phyloP scores from a whole-genome alignment of 1,140 invertebrate species.

The Saccostrea cuccullata region DNA sequence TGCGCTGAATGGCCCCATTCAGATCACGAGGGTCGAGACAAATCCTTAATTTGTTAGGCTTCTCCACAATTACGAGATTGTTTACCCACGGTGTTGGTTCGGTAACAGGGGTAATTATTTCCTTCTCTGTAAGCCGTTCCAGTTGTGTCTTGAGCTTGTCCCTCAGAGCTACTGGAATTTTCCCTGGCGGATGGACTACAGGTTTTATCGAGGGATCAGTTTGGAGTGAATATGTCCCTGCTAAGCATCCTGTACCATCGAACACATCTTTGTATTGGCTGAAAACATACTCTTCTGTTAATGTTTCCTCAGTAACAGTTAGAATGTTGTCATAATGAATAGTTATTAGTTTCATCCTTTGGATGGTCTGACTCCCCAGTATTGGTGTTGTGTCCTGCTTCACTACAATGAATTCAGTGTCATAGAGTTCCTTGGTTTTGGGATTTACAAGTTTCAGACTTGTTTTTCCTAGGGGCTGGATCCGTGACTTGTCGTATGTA shows the following conservation, averaged over 20 bases:
- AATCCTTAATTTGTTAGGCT: conserved; percentile 66
- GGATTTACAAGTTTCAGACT: too few relatives aligned
- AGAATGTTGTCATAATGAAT: too few relatives aligned
- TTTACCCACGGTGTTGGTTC: conserved; percentile 74
- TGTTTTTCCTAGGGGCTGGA: not conserved
- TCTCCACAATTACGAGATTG: conserved; percentile 77
- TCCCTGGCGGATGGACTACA: not conserved
- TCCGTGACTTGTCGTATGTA: not conserved
- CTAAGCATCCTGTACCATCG: not conserved
- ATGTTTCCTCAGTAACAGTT: too few relatives aligned
- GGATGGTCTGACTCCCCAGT: too few relatives aligned
- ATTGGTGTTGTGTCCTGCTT: too few relatives aligned
- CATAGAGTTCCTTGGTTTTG: too few relatives aligned
- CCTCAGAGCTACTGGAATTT: not conserved
- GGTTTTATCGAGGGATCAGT: too few relatives aligned
- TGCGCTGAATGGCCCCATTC: conserved; percentile 54
- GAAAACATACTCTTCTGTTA: too few relatives aligned
- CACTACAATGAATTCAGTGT: too few relatives aligned
- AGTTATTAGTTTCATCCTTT: too few relatives aligned
- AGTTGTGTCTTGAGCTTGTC: not conserved
- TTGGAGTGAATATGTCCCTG: not conserved
- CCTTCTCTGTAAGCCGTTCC: not conserved
- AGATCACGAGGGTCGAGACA: conserved; percentile 55
- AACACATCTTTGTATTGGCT: too few relatives aligned
- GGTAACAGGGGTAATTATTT: not conserved